Base-by-base conservation (phyloP, 2,888 invertebrate species). In the Ophraella communa region DNA sequence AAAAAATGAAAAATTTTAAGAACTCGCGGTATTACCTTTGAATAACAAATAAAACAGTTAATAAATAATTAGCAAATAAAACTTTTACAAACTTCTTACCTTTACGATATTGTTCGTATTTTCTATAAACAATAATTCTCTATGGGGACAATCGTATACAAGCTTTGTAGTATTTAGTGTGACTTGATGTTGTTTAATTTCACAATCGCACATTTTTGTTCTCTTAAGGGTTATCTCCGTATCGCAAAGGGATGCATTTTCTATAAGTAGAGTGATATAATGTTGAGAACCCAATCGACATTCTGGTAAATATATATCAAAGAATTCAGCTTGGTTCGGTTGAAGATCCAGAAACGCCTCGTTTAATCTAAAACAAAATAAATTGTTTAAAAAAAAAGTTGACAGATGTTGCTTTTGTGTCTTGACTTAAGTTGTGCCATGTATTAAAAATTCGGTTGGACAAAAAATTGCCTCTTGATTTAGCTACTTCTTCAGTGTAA, bases 131-230 rank as follows among this genome's bases (percentile, higher is more conserved):
- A 80, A 69, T 62, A 78, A 73, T 47, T 76, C 69, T 64, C 79
- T 74, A 61, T 84, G 83, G 2, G 76, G 74, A 71, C 83, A 84
- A 39, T 80, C 73, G 62, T 75, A 79, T 3, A 69, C 66, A 59
- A 72, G 74, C 55, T 73, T 72, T 39, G 79, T 73, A 14, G 74
- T 70, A 23, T 80, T 78, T 14, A 78, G 59, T 33, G 76, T 72
- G 42, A 67, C 70, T 0, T 67, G 64, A 47, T 71, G 71, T 49
- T 73, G 72, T 18, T 75, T 70, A 42, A 74, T 67, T 54, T 68
- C 27, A 65, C 83, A 83, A 2, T 78, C 73, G 66, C 83, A 83
- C 27, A 78, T 58, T 71, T 81, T 74, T 33, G 75, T 74, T 54
- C 80, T 73, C 66, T 77, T 79, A 7, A 83, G 56, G 33, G 61